Evolutionary conservation across 2,113 vertebrate genomes (phyloP).

Genomic region (Tragelaphus buxtoni): DNA sequence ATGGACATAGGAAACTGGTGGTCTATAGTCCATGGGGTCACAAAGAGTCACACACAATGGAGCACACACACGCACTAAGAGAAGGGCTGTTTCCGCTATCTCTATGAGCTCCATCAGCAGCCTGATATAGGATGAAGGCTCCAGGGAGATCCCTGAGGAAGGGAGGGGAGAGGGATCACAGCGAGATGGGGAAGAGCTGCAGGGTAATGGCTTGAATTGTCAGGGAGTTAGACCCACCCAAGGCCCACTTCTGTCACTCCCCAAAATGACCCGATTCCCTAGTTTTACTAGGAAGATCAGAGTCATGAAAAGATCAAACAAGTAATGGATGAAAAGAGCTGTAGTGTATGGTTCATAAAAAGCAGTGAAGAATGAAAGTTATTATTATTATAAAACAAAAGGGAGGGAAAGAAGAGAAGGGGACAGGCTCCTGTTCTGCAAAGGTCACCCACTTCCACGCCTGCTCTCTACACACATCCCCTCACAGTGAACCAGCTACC

Average conservation of each 20-base stretch:
- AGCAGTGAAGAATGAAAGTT: not conserved
- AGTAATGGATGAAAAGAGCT: not conserved
- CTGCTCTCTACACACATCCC: fast-evolving
- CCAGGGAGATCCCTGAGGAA: not conserved
- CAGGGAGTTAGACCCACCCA: not conserved
- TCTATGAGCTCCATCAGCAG: not conserved
- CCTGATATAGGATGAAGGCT: not conserved
- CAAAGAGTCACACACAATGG: not conserved
- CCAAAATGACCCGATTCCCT: not conserved
- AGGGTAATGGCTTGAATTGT: fast-evolving
- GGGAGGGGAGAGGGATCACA: not conserved
- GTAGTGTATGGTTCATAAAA: not conserved
- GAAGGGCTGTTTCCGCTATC: not conserved
- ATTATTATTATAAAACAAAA: not conserved
- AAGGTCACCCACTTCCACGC: not conserved
- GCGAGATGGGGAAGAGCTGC: not conserved
- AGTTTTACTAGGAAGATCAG: not conserved
- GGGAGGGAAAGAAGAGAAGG: not conserved
- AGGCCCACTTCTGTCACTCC: not conserved
- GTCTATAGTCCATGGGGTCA: not conserved
- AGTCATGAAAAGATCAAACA: not conserved
- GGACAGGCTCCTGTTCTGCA: not conserved
- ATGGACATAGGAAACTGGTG: not conserved
- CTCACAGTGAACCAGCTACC: not conserved
- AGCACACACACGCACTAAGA: not conserved